These are phyloP conservation scores for Felis chaus DNA, from an alignment of 2,113 vertebrate species.

Conservation along the genomic window DNA sequence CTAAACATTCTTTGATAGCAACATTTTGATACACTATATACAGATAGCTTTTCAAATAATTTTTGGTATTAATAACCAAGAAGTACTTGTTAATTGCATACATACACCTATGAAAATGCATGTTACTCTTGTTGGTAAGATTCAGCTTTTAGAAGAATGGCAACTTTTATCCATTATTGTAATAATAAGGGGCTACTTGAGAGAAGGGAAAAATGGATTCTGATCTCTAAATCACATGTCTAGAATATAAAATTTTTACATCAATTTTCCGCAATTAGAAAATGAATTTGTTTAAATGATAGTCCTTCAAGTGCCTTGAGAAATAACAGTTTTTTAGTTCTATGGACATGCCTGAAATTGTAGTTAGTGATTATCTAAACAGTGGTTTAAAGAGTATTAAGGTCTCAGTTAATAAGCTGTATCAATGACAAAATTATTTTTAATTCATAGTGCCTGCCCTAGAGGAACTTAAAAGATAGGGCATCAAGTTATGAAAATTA, in stretches of 20 bases:
- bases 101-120: background rate
- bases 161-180: background rate
- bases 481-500: background rate
- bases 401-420: slow-evolving; percentile 19
- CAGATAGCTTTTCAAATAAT: background rate
- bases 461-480: background rate
- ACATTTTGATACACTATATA: background rate
- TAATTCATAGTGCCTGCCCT: background rate
- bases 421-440: slow-evolving; percentile 34
- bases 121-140: background rate
- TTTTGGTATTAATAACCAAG: background rate
- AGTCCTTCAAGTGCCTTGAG: slow-evolving; percentile 21
- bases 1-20: background rate
- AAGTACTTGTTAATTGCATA: background rate
- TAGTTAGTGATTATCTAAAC: slow-evolving; percentile 37
- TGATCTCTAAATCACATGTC: background rate
- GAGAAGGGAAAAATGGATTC: background rate
- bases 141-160: background rate
- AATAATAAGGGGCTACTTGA: background rate
- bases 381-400: background rate
- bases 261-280: background rate
- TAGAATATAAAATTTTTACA: background rate
- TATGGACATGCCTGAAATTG: background rate
- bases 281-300: slow-evolving; percentile 18
- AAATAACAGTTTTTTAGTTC: slow-evolving; percentile 32